phyloP scores from a whole-genome alignment of 1,140 invertebrate species.

The Coptotermes formosanus region DNA sequence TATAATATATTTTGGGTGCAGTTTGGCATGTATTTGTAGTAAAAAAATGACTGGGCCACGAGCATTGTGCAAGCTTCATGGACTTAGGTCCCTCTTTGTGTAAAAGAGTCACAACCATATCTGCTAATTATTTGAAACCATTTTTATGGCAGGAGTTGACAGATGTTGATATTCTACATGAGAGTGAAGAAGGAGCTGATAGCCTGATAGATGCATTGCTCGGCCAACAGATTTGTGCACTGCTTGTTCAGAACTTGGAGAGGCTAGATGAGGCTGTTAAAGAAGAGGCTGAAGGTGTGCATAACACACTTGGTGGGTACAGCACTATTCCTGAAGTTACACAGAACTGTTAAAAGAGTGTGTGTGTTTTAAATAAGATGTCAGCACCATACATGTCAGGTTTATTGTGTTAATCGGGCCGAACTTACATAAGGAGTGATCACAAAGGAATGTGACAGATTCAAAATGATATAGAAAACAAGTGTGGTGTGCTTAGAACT shows the following conservation, averaged over 20 bases:
- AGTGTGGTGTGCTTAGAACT: too few species aligned
- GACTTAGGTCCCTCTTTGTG: too few species aligned
- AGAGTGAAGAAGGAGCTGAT: constrained; percentile 80
- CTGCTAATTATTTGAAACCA: constrained; percentile 9
- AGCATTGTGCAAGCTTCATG: too few species aligned
- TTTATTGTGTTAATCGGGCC: too few species aligned
- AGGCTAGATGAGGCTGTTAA: constrained; percentile 90
- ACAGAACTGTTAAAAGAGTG: too few species aligned
- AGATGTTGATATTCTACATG: constrained; percentile 93
- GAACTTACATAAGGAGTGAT: too few species aligned
- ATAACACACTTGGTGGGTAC: constrained; percentile 81
- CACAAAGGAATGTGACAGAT: too few species aligned
- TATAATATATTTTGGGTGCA: too few species aligned
- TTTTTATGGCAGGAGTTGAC: constrained; percentile 77
- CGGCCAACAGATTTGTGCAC: constrained; percentile 86
- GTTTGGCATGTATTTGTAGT: not conserved
- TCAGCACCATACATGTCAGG: too few species aligned
- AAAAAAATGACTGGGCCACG: not conserved
- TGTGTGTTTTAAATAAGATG: too few species aligned
- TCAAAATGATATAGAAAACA: too few species aligned
- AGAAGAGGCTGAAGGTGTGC: constrained; percentile 95
- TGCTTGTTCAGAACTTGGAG: constrained; percentile 90
- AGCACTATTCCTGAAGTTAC: not conserved
- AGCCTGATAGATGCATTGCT: constrained; percentile 75
- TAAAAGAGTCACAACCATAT: too few species aligned